Evolutionary conservation across 2,113 vertebrate species (phyloP).

Genomic region (Ascaphus truei): DNA sequence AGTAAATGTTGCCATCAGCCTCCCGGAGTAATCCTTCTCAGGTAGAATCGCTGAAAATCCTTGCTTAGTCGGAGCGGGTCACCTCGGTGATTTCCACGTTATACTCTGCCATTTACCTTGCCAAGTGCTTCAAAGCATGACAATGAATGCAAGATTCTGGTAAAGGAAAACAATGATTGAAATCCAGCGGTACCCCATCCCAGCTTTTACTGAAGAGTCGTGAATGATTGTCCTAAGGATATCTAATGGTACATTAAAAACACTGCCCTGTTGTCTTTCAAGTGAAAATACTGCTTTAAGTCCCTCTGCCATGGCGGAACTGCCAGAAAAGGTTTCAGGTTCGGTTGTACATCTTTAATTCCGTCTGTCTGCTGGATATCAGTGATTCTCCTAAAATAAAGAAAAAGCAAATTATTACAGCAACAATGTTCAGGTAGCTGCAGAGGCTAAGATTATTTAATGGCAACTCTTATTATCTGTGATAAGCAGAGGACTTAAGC

Average conservation of each 20-base stretch:
- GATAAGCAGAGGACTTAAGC: too few species aligned
- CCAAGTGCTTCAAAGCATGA: background rate
- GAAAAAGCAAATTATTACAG: too few species aligned
- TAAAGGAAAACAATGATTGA: background rate
- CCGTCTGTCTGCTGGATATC: slow-evolving; percentile 37
- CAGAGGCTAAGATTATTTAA: background rate
- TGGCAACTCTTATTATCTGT: too few species aligned
- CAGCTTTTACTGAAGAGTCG: background rate
- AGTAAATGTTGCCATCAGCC: background rate
- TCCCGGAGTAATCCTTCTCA: background rate
- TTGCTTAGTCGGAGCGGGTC: background rate
- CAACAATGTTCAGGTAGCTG: background rate
- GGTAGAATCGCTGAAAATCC: background rate
- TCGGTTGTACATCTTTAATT: background rate
- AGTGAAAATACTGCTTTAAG: slow-evolving; percentile 54
- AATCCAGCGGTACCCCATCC: background rate
- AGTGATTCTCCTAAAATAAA: slow-evolving; percentile 66
- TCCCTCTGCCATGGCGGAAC: slow-evolving; percentile 31
- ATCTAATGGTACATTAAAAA: slow-evolving; percentile 47
- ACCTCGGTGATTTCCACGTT: background rate
- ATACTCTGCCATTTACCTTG: background rate
- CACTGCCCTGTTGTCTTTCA: slow-evolving; percentile 51
- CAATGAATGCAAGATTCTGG: background rate
- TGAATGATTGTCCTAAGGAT: slow-evolving; percentile 45
- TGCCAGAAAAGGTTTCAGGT: background rate